Base-by-base conservation (phyloP, 2,888 invertebrate species). In the Cryptus armator region DNA sequence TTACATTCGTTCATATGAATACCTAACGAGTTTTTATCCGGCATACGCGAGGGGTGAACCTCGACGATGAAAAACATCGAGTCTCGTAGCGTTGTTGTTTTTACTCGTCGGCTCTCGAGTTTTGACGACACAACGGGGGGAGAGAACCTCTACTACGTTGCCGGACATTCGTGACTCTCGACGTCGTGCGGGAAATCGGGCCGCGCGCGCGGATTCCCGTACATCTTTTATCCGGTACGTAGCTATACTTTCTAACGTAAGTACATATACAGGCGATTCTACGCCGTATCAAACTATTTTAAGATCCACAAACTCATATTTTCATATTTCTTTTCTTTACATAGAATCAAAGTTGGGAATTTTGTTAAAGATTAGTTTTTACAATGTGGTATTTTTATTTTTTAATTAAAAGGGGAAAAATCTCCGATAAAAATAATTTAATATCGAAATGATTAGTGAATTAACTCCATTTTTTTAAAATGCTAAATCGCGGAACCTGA, bases 181-280 rank as follows among this genome's bases (percentile, higher is more conserved):
- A 29, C 29, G 62, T 71, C 48, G 48, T 64, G 70, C 37, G 68
- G 59, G 48, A 78, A 78, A 78, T 78, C 78, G 70, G 70, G 62
- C 59, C 62, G 56, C 62, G 46, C 48, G 12, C 32, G 59, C 71
- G 56, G 78, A 78, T 70, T 70, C 59, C 48, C 68, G 62, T 78
- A 51, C 32, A 64, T 78, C 62, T 78, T 78, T 59, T 62, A 70
- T 44, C 9, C 62, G 14, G 62, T 29, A 66, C 16, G 44, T n/a
- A 46, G 56, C 37, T 51, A 62, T 78, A 78, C 78, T 78, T 78
- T 78, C 78, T 78, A 70, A 78, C 29, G 59, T 70, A 43, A 24
- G 43, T 51, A 48, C n/a, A 12, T 44, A 19, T 46, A 59, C n/a
- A n/a, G 44, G 68, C 46, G 12, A 59, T 59, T 78, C 14, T 46